Conservation (phyloP, 2,113 vertebrate species). For the Gymnogyps californianus region DNA sequence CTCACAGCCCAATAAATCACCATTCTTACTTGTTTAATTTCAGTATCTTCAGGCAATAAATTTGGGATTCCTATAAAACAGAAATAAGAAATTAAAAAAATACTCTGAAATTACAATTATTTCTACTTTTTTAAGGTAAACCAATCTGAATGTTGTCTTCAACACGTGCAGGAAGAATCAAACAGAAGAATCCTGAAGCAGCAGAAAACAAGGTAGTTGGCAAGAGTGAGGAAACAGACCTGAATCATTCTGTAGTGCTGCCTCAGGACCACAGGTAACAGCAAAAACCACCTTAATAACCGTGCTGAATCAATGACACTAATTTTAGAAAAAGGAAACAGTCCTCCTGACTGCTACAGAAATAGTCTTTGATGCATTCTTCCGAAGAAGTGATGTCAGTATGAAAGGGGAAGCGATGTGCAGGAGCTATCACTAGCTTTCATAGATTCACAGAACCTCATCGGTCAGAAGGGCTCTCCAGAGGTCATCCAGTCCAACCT, state of each 20-base stretch:
- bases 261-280: background rate
- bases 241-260: background rate
- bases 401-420: background rate
- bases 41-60: background rate
- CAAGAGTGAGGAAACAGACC: background rate
- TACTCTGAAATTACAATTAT: background rate
- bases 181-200: background rate
- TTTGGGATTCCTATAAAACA: background rate
- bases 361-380: background rate
- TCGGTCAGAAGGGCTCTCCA: background rate
- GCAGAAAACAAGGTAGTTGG: background rate
- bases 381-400: background rate
- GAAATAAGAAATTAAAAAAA: background rate
- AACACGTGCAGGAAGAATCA: background rate
- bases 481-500: background rate
- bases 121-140: background rate
- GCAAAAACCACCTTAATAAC: background rate
- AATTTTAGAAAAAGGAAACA: background rate
- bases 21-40: background rate
- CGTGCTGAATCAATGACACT: background rate
- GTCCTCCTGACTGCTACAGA: background rate
- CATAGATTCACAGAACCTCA: background rate
- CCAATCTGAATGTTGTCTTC: background rate
- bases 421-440: background rate
- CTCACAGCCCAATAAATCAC: constrained; percentile 64